Conservation (phyloP, 2,888 invertebrate species). For the Caenorhabditis japonica region DNA sequence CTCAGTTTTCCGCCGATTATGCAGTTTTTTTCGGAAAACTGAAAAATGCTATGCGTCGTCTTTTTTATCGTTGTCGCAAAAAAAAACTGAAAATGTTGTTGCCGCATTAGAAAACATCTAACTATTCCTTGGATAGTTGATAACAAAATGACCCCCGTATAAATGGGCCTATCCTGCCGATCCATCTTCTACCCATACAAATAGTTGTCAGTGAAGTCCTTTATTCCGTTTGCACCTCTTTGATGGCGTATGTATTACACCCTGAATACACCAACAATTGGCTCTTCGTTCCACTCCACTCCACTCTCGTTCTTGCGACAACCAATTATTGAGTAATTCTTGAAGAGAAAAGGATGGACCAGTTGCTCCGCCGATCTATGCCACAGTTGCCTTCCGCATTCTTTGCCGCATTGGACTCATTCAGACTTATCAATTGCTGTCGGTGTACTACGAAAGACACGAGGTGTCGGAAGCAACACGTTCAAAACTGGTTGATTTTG, state of each 20-base stretch:
- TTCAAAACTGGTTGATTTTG: conserved; percentile 3
- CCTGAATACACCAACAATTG: conserved; percentile 4
- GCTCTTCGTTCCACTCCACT: conserved; percentile 24
- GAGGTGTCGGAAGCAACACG: conserved; percentile 40
- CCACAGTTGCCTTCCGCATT: conserved; percentile 23
- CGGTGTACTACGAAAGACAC: conserved; percentile 26
- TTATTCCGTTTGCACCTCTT: conserved; percentile 48
- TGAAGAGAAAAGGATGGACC: conserved; percentile 3
- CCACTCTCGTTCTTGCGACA: too few relatives aligned
- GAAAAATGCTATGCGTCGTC: too few relatives aligned
- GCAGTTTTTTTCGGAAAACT: too few relatives aligned
- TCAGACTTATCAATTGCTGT: conserved; percentile 37
- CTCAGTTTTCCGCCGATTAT: too few relatives aligned
- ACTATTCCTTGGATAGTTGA: conserved; percentile 14
- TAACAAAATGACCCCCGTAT: not conserved
- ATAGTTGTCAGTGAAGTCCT: conserved; percentile 38
- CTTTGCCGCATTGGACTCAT: conserved; percentile 2
- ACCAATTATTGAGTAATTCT: conserved; percentile 33
- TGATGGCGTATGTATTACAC: conserved; percentile 29
- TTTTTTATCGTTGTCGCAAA: too few relatives aligned
- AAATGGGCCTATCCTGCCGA: not conserved
- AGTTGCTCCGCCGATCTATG: conserved; percentile 24
- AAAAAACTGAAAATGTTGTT: too few relatives aligned
- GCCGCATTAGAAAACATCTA: too few relatives aligned
- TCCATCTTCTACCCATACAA: conserved; percentile 37